Evolutionary conservation across 2,113 vertebrate species (phyloP).

Genomic region (Entelurus aequoreus): DNA sequence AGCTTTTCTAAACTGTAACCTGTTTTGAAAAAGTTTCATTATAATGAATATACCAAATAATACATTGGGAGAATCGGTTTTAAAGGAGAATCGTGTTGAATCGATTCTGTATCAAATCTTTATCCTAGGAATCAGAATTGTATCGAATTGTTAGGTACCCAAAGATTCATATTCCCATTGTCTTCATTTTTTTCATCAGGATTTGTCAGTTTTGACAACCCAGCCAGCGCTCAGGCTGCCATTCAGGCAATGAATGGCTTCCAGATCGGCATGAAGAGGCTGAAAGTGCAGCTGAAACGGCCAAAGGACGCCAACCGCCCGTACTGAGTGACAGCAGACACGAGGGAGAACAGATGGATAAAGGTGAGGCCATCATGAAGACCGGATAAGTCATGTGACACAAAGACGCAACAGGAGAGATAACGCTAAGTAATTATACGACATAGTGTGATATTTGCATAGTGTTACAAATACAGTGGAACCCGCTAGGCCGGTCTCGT

Average conservation of each 20-base stretch:
- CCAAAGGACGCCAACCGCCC: slow-evolving; percentile 89
- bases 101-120: too few species aligned
- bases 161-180: too few species aligned
- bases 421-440: too few species aligned
- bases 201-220: slow-evolving; percentile 94
- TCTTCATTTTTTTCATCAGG: slow-evolving; percentile 56
- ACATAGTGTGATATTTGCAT: not conserved
- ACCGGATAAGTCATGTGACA: slow-evolving; percentile 8
- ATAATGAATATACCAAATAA: too few species aligned
- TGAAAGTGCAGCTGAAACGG: slow-evolving; percentile 90
- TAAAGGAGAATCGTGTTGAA: too few species aligned
- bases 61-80: too few species aligned
- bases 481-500: too few species aligned
- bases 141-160: too few species aligned
- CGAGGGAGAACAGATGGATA: slow-evolving; percentile 31
- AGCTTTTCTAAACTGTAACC: too few species aligned
- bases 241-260: slow-evolving; percentile 94
- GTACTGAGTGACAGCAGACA: slow-evolving; percentile 65
- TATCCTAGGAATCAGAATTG: too few species aligned
- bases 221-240: slow-evolving; percentile 84
- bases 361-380: slow-evolving; percentile 41
- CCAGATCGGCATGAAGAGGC: slow-evolving; percentile 92
- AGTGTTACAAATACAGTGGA: too few species aligned
- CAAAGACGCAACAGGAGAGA: slow-evolving; percentile 5
- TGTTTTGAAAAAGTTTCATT: too few species aligned